A percentile compares a stretch with the other conserved stretches of the same genome.
Conservation (phyloP, 2,888 invertebrate genomes). For the Xestia xanthographa region DNA sequence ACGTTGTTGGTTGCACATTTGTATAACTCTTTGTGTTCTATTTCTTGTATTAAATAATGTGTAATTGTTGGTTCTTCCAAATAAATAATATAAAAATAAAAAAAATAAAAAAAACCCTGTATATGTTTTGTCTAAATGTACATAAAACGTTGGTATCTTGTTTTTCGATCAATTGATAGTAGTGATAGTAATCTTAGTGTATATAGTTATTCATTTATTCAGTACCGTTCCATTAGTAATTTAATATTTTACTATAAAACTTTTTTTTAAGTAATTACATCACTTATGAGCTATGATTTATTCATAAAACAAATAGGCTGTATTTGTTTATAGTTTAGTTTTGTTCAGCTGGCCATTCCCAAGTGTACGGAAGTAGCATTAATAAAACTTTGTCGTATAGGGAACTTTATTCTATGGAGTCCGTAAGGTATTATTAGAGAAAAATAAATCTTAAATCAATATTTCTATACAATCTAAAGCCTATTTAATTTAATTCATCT, state of each 20-base stretch:
- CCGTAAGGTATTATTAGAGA: background rate
- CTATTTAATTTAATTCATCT: background rate
- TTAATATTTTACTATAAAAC: constrained; percentile 27
- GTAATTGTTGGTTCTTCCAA: too few relatives aligned
- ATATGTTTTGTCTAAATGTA: too few relatives aligned
- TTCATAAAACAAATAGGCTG: background rate
- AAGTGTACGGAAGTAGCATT: constrained; percentile 14
- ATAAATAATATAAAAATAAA: too few relatives aligned
- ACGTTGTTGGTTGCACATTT: too few relatives aligned
- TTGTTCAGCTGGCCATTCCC: constrained; percentile 40
- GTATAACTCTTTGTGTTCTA: too few relatives aligned
- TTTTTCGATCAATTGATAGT: background rate
- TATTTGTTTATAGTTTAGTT: background rate
- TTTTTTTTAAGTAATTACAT: background rate
- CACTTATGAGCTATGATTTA: background rate
- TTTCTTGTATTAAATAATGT: too few relatives aligned
- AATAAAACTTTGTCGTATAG: background rate
- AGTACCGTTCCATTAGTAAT: background rate
- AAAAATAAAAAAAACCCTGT: too few relatives aligned
- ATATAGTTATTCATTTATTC: background rate
- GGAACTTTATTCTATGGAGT: background rate
- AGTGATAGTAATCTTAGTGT: too few relatives aligned
- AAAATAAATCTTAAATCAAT: background rate
- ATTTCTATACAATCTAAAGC: background rate
- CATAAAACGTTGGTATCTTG: too few relatives aligned